Percentiles rank a stretch among this genome's conserved stretches.
Conservation (phyloP, 2,888 invertebrate species). For the Deilephila porcellus region DNA sequence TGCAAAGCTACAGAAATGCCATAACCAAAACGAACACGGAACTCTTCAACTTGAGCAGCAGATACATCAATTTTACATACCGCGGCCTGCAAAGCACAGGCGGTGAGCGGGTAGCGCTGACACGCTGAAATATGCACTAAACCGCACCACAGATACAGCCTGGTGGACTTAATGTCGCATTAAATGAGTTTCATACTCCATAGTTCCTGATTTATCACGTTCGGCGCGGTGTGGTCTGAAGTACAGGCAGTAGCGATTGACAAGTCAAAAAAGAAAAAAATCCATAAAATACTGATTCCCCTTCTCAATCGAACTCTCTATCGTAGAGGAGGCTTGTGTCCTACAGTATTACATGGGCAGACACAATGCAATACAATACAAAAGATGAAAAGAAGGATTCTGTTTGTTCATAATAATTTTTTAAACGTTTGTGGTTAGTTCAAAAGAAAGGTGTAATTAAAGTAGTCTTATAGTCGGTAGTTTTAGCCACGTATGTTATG, state of each 20-base stretch:
- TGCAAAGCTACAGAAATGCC: not conserved
- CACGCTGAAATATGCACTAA: constrained; percentile 21
- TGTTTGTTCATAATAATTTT: too few relatives aligned
- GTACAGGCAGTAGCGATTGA: not conserved
- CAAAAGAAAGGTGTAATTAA: too few relatives aligned
- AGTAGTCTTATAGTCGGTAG: too few relatives aligned
- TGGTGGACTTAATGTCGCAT: constrained; percentile 22
- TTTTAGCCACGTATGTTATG: too few relatives aligned
- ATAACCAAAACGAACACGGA: constrained; percentile 4
- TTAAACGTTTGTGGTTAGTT: too few relatives aligned
- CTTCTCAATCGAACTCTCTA: too few relatives aligned
- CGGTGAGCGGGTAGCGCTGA: constrained; percentile 12
- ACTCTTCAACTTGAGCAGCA: not conserved
- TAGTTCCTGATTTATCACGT: constrained; percentile 24
- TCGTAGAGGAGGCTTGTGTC: too few relatives aligned
- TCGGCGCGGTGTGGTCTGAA: not conserved
- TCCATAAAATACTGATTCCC: too few relatives aligned
- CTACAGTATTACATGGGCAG: too few relatives aligned
- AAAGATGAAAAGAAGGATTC: too few relatives aligned
- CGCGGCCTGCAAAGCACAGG: constrained; percentile 8
- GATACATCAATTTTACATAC: constrained; percentile 4
- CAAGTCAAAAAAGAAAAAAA: not conserved
- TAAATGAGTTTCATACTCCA: constrained; percentile 28
- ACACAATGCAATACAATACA: too few relatives aligned
- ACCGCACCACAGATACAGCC: constrained; percentile 13